Evolutionary conservation across 1,140 invertebrate species (phyloP).

Genomic region (Macrostomum lignano): DNA sequence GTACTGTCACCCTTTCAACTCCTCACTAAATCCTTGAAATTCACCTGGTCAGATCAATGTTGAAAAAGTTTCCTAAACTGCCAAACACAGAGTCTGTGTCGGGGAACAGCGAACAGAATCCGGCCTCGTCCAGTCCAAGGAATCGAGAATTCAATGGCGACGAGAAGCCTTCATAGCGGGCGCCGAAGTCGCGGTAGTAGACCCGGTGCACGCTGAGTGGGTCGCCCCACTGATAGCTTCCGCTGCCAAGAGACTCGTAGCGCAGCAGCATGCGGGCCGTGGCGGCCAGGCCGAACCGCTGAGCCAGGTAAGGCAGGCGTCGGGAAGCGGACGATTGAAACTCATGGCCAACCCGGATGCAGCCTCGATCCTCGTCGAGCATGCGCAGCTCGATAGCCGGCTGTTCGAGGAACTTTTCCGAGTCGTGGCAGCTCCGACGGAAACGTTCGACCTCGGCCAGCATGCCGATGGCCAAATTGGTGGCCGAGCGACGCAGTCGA

Average conservation of each 20-base stretch:
- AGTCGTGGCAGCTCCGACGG: no score
- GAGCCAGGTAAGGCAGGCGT: no score
- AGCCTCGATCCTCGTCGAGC: no score
- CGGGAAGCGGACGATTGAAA: no score
- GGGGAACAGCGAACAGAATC: background rate
- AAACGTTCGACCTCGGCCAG: no score
- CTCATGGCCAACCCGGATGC: no score
- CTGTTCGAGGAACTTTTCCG: no score
- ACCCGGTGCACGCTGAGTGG: background rate
- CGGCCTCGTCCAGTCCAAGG: background rate
- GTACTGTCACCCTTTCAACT: no score
- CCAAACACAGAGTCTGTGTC: background rate
- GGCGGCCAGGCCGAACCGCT: background rate
- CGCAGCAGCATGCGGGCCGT: conserved; percentile 1
- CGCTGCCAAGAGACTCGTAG: conserved; percentile 2
- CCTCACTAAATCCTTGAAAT: no score
- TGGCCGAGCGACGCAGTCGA: no score
- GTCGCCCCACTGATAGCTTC: conserved; percentile 3
- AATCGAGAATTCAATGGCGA: conserved; percentile 3
- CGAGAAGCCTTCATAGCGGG: background rate
- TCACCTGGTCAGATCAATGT: background rate
- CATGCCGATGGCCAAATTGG: no score
- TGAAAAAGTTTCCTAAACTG: conserved; percentile 1
- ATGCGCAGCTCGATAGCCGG: no score
- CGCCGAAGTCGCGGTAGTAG: background rate